Percentiles rank a stretch among this genome's conserved stretches.
These are phyloP conservation scores for Micronisus gabar DNA, from an alignment of 2,113 vertebrate species.

Conservation along the genomic window DNA sequence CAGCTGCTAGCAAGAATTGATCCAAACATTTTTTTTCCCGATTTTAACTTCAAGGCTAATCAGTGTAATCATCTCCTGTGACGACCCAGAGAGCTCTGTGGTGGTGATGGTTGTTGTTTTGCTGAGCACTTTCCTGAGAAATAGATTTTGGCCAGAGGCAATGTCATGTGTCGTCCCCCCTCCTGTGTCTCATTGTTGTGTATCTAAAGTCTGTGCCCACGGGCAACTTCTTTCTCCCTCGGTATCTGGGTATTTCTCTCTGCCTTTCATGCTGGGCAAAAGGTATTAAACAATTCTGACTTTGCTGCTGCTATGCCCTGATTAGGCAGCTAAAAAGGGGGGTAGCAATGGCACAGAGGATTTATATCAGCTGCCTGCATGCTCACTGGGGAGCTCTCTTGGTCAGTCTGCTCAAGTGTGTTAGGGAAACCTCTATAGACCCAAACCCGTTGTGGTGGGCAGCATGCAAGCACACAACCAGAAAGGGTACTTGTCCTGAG, in stretches of 20 bases:
- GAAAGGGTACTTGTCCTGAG: not conserved
- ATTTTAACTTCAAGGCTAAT: slow-evolving; percentile 33
- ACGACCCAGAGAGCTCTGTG: not conserved
- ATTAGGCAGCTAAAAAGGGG: not conserved
- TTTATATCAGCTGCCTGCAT: not conserved
- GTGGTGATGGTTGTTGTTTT: slow-evolving; percentile 13
- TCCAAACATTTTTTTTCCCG: not conserved
- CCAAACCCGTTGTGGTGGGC: rapidly evolving
- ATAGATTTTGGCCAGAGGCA: slow-evolving; percentile 32
- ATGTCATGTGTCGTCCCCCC: not conserved
- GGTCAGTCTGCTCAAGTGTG: not conserved
- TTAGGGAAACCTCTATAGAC: not conserved
- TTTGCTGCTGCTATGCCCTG: not conserved
- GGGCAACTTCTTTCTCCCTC: not conserved
- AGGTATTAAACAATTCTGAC: not conserved
- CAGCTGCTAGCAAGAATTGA: not conserved
- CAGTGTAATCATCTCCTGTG: not conserved
- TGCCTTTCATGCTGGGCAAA: not conserved
- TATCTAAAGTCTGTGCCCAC: slow-evolving; percentile 8
- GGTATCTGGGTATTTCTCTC: not conserved
- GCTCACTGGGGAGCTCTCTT: not conserved
- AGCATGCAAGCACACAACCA: not conserved
- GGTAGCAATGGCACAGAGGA: not conserved
- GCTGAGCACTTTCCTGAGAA: slow-evolving; percentile 17
- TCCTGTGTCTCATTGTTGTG: not conserved